Evolutionary conservation across 2,888 invertebrate genomes (phyloP), one percentile per base, ranked within the genome.

Genomic region (Pseudeuparius sepicola): DNA sequence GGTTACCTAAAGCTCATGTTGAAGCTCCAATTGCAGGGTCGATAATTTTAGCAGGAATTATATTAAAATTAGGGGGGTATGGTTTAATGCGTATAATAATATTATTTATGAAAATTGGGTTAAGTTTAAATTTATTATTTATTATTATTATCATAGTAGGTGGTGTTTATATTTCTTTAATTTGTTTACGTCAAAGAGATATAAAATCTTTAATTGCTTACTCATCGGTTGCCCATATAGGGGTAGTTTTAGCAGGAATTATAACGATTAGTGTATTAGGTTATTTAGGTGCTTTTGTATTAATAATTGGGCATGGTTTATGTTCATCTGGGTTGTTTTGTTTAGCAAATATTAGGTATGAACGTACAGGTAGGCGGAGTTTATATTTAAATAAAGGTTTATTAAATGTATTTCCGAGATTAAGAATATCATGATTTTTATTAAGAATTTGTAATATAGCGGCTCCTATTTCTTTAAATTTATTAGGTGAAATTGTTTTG

Each of bases 1-100:
- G 80, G 54, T 57, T 80, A 15, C 79, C 79, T 40, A 78, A 78
- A 34, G 80, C 80, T 61, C 80, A 81, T 73, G 78, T 81, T 2
- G 80, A 81, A 45, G 80, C 80, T 36, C 78, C 81, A 3, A 67
- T 80, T 44, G 67, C 73, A 2, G 79, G 80, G 0, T 81, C 79
- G 2, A 80, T 81, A 63, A 73, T 81, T 71, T 73, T 81, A 61
- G 80, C 79, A 1, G 78, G 75, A 0, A 63, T 81, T 60, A 68
- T 80, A 52, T 66, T 83, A 61, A 81, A 82, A 55, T 67, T 80
- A 63, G 80, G 80, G 0, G 75, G 77, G 0, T 81, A 78, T 66
- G 79, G 79, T 0, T 47, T 80, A 51, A 57, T 77, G 39, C 78
- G 78, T 1, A 45, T 71, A 49, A 56, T 71, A 56, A 45, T 53